phyloP scores from a whole-genome alignment of 2,113 vertebrate species.

The Myanophis thanlyinensis region DNA sequence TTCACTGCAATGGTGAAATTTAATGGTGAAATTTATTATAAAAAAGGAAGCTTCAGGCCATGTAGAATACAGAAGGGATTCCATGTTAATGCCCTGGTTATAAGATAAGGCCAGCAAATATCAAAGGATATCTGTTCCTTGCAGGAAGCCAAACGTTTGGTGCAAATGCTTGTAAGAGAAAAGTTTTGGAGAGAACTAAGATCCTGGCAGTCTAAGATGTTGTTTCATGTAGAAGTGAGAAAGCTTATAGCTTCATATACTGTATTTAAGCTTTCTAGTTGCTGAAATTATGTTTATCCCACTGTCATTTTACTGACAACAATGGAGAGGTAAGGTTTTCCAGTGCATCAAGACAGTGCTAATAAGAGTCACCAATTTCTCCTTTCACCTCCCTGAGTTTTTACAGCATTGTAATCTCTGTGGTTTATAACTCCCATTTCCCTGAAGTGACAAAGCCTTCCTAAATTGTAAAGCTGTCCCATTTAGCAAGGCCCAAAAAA shows the following conservation, averaged over 20 bases:
- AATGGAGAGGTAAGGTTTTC: neutral
- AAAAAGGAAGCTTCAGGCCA: neutral
- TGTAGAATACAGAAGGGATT: neutral
- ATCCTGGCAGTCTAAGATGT: neutral
- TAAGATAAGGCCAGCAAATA: neutral
- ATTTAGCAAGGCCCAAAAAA: neutral
- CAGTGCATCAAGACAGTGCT: neutral
- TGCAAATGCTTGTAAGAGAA: neutral
- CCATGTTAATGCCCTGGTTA: neutral
- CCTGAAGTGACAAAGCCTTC: neutral
- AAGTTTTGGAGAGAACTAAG: neutral
- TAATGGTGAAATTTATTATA: neutral
- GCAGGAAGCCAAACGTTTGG: neutral
- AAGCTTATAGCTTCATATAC: neutral
- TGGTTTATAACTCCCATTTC: neutral
- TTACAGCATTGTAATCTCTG: neutral
- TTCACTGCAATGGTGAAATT: neutral
- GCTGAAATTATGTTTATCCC: neutral
- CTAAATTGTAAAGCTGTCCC: neutral
- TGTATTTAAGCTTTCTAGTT: neutral
- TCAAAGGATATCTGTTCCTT: neutral
- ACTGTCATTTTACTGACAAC: neutral
- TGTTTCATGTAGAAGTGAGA: neutral
- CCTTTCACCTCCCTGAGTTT: neutral
- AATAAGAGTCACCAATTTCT: neutral